Percentiles rank a stretch among this genome's conserved stretches.
These are phyloP conservation scores for Notarius quadriscutis DNA, from an alignment of 2,113 vertebrate species.

Conservation along the genomic window DNA sequence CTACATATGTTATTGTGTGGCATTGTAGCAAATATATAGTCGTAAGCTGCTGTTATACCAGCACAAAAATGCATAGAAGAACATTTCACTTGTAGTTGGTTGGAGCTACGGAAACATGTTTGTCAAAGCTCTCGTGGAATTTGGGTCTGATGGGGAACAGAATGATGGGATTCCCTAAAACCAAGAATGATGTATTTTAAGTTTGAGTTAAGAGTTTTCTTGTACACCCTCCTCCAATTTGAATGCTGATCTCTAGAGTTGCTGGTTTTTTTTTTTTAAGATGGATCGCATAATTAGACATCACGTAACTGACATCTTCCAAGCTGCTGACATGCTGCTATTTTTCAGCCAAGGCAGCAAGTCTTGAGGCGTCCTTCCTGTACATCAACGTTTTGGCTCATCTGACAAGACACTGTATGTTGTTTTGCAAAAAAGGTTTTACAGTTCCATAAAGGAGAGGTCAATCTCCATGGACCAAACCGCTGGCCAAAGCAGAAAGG, in stretches of 20 bases:
- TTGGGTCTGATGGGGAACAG: not conserved
- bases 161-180: not conserved
- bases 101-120: not conserved
- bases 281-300: constrained; percentile 61
- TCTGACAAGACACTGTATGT: constrained; percentile 59
- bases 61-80: not conserved
- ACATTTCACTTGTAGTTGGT: not conserved
- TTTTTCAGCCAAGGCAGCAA: constrained; percentile 64
- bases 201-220: not conserved
- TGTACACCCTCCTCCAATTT: not conserved
- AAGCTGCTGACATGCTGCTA: constrained; percentile 63
- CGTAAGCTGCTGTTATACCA: not conserved
- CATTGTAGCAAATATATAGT: not conserved
- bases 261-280: not conserved
- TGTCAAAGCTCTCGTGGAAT: not conserved
- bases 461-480: constrained; percentile 50
- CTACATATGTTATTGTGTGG: not conserved
- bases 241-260: constrained; percentile 6
- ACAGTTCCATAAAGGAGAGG: constrained; percentile 56
- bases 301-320: constrained; percentile 66
- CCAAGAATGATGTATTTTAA: no score
- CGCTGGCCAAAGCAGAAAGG: not conserved
- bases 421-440: constrained; percentile 65
- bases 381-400: constrained; percentile 58
- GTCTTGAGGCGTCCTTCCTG: constrained; percentile 57